These are phyloP conservation scores for Sialia sialis DNA, from an alignment of 2,113 vertebrate genomes.

Conservation along the genomic window DNA sequence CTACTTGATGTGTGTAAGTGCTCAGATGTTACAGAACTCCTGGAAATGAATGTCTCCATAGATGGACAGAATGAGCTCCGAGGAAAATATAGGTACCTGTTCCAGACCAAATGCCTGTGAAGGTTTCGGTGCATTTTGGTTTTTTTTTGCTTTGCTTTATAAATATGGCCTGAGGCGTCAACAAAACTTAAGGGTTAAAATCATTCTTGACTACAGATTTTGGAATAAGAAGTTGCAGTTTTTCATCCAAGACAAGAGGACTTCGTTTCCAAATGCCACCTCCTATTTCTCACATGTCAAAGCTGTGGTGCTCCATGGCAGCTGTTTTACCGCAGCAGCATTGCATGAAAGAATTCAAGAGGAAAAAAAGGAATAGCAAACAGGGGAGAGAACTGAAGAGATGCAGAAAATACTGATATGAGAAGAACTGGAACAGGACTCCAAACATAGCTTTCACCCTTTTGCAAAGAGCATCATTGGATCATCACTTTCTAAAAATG, in stretches of 20 bases:
- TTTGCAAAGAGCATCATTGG: neutral
- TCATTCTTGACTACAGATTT: neutral
- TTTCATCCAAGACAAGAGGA: neutral
- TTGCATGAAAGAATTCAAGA: neutral
- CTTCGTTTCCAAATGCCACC: neutral
- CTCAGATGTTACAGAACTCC: neutral
- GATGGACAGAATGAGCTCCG: neutral
- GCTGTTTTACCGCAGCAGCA: neutral
- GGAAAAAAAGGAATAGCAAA: neutral
- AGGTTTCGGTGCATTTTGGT: neutral
- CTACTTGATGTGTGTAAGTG: constrained; percentile 27
- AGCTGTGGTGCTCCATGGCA: neutral
- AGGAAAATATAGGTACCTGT: neutral
- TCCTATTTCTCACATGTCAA: neutral
- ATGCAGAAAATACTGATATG: neutral
- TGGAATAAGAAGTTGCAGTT: neutral
- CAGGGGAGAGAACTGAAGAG: neutral
- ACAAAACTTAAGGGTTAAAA: neutral
- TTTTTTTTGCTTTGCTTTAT: neutral
- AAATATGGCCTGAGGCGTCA: neutral
- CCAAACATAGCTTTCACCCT: neutral
- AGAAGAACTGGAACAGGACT: neutral
- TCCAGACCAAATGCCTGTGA: neutral
- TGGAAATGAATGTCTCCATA: neutral
- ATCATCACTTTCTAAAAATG: neutral